Conservation (phyloP, 2,113 vertebrate species). For the Grantiella picta region DNA sequence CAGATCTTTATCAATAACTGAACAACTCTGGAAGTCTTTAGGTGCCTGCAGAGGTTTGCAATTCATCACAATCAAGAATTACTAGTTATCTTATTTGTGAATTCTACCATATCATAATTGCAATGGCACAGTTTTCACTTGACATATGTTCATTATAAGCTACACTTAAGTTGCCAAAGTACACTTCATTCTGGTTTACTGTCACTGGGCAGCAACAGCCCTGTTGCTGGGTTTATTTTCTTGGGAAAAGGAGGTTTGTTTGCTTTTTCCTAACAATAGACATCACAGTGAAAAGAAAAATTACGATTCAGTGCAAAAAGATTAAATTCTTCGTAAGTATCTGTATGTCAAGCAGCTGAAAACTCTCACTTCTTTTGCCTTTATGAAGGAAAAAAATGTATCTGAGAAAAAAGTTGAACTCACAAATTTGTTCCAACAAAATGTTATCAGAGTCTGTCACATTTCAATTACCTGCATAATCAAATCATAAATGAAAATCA, state of each 20-base stretch:
- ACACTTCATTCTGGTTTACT: neutral
- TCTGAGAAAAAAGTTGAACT: neutral
- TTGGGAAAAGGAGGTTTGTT: neutral
- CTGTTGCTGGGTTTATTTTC: neutral
- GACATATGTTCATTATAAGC: neutral
- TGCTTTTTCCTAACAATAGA: neutral
- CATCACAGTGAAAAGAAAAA: neutral
- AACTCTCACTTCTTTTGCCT: neutral
- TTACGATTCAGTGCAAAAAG: neutral
- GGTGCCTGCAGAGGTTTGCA: neutral
- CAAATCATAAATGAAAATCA: constrained; percentile 56
- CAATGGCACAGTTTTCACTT: neutral
- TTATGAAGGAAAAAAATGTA: neutral
- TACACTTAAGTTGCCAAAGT: neutral
- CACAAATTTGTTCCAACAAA: constrained; percentile 36
- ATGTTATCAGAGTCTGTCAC: constrained; percentile 25
- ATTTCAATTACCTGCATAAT: constrained; percentile 51
- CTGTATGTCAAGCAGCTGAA: neutral
- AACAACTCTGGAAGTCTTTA: neutral
- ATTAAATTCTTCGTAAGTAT: neutral
- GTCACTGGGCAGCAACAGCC: neutral
- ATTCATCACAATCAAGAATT: neutral
- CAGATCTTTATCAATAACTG: neutral
- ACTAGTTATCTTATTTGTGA: neutral
- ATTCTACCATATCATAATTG: neutral